Conservation (phyloP, 2,797 vertebrate genomes). For the Propithecus deckenii region DNA sequence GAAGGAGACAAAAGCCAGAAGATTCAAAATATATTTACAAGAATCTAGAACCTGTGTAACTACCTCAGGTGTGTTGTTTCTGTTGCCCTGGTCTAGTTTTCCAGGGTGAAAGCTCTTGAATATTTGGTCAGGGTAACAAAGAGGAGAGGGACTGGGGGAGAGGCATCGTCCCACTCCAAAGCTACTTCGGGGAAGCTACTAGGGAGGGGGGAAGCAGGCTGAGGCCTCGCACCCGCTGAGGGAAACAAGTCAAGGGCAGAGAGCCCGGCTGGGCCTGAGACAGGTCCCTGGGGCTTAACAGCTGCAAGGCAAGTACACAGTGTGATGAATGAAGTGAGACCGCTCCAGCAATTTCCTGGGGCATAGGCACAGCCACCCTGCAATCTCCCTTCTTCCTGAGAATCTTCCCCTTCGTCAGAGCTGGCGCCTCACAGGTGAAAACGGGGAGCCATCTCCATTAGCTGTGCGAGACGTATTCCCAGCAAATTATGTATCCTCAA, state of each 20-base stretch:
- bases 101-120: neutral
- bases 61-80: neutral
- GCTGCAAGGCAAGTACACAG: neutral
- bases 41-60: neutral
- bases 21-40: neutral
- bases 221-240: neutral
- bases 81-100: neutral
- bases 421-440: neutral
- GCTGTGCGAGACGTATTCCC: neutral
- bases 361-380: neutral
- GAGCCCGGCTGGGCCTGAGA: neutral
- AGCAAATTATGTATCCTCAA: neutral
- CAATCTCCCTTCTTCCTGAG: neutral
- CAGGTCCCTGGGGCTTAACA: fast-evolving
- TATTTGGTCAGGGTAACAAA: neutral
- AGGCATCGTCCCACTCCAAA: neutral
- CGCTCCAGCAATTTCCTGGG: neutral
- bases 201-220: neutral
- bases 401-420: neutral
- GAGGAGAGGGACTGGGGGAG: neutral
- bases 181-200: neutral
- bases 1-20: neutral
- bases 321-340: neutral
- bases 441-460: neutral
- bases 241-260: neutral